A percentile compares a stretch with the other conserved stretches of the same genome.
phyloP scores from a whole-genome alignment of 2,113 vertebrate genomes.

The Orthonyx spaldingii region DNA sequence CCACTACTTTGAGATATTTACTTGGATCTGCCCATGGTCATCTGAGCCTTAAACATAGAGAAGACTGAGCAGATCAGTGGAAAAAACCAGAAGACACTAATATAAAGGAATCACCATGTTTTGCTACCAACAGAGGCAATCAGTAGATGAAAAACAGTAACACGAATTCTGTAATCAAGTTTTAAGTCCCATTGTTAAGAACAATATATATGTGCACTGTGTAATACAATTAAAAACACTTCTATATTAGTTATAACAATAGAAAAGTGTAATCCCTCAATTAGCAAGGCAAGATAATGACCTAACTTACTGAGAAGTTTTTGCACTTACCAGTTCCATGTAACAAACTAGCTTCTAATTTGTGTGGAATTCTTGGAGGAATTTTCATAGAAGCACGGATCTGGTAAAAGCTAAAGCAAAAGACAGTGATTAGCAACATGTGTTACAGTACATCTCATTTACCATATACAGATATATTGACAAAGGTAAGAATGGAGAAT shows the following conservation, averaged over 20 bases:
- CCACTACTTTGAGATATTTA: neutral
- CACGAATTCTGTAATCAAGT: neutral
- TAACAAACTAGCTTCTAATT: conserved; percentile 91
- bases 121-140: neutral
- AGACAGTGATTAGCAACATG: conserved; percentile 40
- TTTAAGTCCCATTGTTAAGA: neutral
- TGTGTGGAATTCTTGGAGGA: conserved; percentile 91
- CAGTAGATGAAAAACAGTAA: neutral
- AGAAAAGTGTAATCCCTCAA: neutral
- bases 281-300: neutral
- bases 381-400: conserved; percentile 91
- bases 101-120: neutral
- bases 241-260: neutral
- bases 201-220: neutral
- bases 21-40: neutral
- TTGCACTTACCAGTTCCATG: conserved; percentile 81
- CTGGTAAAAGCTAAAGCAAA: conserved; percentile 90
- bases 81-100: neutral
- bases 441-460: neutral
- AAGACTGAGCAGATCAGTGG: neutral
- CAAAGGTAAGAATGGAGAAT: neutral
- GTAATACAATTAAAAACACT: neutral
- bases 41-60: neutral
- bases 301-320: neutral
- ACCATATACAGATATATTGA: neutral